Base-by-base conservation (phyloP, 1,140 invertebrate genomes). In the Matsumurasca onukii region DNA sequence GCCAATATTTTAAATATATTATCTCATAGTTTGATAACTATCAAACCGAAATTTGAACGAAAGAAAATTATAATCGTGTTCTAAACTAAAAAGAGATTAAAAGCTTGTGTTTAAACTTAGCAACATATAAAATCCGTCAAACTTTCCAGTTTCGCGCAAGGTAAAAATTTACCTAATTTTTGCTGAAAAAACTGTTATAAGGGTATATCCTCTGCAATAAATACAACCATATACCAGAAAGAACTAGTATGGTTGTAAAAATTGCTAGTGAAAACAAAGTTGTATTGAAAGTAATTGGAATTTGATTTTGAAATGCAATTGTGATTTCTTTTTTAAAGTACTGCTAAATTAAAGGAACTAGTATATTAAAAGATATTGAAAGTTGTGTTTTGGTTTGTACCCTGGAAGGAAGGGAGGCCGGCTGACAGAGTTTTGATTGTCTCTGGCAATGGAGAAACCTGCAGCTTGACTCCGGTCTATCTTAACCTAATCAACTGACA, bases 361-460 rank as follows among this genome's bases (percentile, higher is more conserved):
- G 34, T 17, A 9, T 39, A 9, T 9, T 5, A 39, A 17, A 39
- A 39, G 34, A n/a, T n/a, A n/a, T n/a, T 39, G 17, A 9, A 39
- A 39, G 5, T 5, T 39, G 34, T 39, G 34, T 39, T 9, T 39
- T 39, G 22, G 22, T 12, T 13, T 5, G 5, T 52, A 59, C 30
- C 55, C 55, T 27, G 55, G 30, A 59, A 27, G 55, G 24, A 59
- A 59, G 55, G 55, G 24, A 59, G 55, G 25, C 55, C n/a, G 55
- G 55, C 55, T 17, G 55, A n/a, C 30, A 27, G 55, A 22, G 55
- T 27, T 22, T 27, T 65, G 62, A 65, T 65, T 65, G 62, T 65
- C 62, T 48, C 62, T 45, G 62, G 62, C 62, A 65, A 65, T 65
- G 62, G 62, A 65, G 62, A 65, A 65, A 65, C 62, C 48, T 39